Base-by-base conservation (phyloP, 2,113 vertebrate genomes). In the Phycodurus eques region DNA sequence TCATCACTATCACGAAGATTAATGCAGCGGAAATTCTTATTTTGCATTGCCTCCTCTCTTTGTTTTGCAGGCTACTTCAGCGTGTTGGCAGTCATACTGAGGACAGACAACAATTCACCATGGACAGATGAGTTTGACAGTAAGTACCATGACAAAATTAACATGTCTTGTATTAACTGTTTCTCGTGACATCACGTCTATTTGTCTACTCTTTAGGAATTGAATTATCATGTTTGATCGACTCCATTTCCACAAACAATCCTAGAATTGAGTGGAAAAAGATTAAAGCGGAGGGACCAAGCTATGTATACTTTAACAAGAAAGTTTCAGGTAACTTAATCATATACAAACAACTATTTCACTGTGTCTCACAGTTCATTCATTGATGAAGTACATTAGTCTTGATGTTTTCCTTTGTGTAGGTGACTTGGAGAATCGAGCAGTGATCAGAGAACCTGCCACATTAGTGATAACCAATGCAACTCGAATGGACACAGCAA, bases 251-350 rank as follows among this genome's bases (percentile, higher is more conserved):
- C 67, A 96, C 96, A 0, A 81, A 12, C 42, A 89, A 91, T 4
- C 96, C 96, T 73, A 93, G 97, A 31, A 96, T 99, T 0, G 97
- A 99, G 79, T 99, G 97, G 97, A 99, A 99, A 93, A 99, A 99
- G 85, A 97, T 98, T 67, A 92, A 93, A 33, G 76, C 90, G 43
- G 94, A 91, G 0, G 93, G 95, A 47, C 95, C 95, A 2, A 94
- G 95, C 74, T 98, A 98, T 0, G 96, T 98, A 0, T 99, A 93
- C 85, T 98, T 96, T 65, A 90, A 92, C 33, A 92, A 90, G 66
- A 94, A 91, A 80, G 94, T 99, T 86, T 93, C 94, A 87, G 97
- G 97, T 98, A 93, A 27, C 0, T 4, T 5, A 68, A 5, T 60
- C 12, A 20, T 14, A 42, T 4, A 5, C 2, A 7, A 31, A 42